Evolutionary conservation across 2,888 invertebrate species (phyloP).

Genomic region (Pemphredon lugubris): DNA sequence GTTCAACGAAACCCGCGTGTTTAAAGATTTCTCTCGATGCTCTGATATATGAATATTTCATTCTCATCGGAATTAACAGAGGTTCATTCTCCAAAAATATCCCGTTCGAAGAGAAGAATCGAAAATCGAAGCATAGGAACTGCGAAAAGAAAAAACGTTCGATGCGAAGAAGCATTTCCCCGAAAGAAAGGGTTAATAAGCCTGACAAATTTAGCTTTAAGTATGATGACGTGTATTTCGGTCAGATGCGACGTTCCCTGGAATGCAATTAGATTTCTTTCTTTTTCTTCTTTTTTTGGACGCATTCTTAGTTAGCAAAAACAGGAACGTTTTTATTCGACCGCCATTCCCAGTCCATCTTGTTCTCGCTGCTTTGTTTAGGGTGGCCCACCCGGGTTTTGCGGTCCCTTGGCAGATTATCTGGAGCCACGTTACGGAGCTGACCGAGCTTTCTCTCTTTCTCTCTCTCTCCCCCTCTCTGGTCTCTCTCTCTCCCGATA

Average conservation of each 20-base stretch:
- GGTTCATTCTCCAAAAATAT: too few species aligned
- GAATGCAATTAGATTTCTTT: constrained; percentile 1
- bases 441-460: neutral
- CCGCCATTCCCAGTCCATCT: constrained; percentile 26
- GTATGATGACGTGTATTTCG: too few species aligned
- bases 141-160: too few species aligned
- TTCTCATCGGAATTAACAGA: too few species aligned
- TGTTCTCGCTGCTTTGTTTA: constrained; percentile 25
- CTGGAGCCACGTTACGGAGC: constrained; percentile 20
- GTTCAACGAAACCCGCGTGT: too few species aligned
- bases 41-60: too few species aligned
- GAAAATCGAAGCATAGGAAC: too few species aligned
- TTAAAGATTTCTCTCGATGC: too few species aligned
- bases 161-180: too few species aligned
- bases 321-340: constrained; percentile 9
- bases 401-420: constrained; percentile 20
- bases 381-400: constrained; percentile 19
- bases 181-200: too few species aligned
- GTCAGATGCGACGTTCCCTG: neutral
- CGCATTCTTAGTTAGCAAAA: neutral
- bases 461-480: neutral
- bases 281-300: neutral
- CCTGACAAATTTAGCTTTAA: too few species aligned
- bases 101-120: too few species aligned
- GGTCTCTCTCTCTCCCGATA: neutral